Base-by-base conservation (phyloP, 2,113 vertebrate species). In the Anolis sagrei region DNA sequence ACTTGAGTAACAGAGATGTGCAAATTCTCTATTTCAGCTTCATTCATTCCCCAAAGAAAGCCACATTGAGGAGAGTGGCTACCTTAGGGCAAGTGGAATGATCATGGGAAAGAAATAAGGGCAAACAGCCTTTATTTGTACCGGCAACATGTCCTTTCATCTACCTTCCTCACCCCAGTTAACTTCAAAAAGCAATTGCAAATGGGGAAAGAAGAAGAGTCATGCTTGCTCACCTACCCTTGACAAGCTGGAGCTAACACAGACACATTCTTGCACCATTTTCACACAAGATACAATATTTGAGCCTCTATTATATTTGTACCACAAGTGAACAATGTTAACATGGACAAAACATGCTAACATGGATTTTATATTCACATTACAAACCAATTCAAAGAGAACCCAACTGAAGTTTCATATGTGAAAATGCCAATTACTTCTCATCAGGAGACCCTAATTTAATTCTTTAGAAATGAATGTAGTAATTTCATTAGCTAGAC, bases 381-480 rank as follows among this genome's bases (percentile, higher is more conserved):
- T 80, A 49, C 39, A 74, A 34, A 48, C 18, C 70, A 72, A 75
- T 66, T 49, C 39, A 80, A 81, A 32, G 48, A 77, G 79, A 34
- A 81, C 23, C 29, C 54, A 36, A 74, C 75, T 64, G 32, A 39
- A 86, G 70, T 48, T 14, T 66, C 36, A 36, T 64, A 70, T 86
- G 70, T 81, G 77, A 81, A 86, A 81, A 86, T 74, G 78, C 7
- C 58, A 54, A 51, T 5, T 64, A 29, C 36, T 44, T 81, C 48
- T 69, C 44, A 66, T 39, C 39, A 66, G 23, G 23, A 51, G 44
- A 49, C 51, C 36, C 77, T 48, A 0, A 83, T 92, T 29, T 66
- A 74, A 10, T 91, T 66, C 85, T 93, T 89, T 85, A 6, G 82
- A 61, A n/a, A 86, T 2, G 58, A 64, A 23, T 1, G 58, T 21